phyloP scores from a whole-genome alignment of 1,140 invertebrate species.

The Hormaphis cornu region DNA sequence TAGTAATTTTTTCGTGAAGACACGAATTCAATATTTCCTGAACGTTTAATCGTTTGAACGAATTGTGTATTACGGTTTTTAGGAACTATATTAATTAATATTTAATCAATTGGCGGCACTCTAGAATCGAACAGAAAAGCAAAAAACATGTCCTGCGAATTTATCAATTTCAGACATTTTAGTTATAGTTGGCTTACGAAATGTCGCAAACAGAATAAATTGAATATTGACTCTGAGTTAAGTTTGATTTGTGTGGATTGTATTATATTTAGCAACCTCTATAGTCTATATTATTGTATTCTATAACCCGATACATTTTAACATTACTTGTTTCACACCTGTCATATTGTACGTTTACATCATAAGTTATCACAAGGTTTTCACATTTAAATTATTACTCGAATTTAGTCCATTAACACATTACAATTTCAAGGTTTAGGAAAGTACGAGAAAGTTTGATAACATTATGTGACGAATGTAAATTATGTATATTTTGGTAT shows the following conservation, averaged over 20 bases:
- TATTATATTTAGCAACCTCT: no score
- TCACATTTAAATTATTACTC: slow-evolving; percentile 1
- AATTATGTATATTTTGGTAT: not conserved
- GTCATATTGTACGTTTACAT: not conserved
- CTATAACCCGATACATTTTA: not conserved
- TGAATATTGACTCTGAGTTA: not conserved
- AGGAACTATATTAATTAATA: no score
- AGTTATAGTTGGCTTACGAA: not conserved
- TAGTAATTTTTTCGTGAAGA: no score
- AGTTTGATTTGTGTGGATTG: not conserved
- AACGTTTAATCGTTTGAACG: no score
- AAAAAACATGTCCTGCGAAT: no score
- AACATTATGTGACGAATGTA: not conserved
- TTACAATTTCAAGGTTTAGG: slow-evolving; percentile 1
- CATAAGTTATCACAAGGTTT: not conserved
- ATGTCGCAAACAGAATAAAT: slow-evolving; percentile 6
- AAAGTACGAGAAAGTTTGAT: not conserved
- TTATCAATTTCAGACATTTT: not conserved
- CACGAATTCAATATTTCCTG: no score
- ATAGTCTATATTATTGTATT: not conserved
- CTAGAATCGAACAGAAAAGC: no score
- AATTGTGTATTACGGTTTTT: no score
- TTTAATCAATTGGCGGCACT: no score
- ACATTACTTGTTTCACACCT: slow-evolving; percentile 2
- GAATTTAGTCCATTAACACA: not conserved